phyloP scores from a whole-genome alignment of 1,140 invertebrate species.

The Drosophila seguyi region DNA sequence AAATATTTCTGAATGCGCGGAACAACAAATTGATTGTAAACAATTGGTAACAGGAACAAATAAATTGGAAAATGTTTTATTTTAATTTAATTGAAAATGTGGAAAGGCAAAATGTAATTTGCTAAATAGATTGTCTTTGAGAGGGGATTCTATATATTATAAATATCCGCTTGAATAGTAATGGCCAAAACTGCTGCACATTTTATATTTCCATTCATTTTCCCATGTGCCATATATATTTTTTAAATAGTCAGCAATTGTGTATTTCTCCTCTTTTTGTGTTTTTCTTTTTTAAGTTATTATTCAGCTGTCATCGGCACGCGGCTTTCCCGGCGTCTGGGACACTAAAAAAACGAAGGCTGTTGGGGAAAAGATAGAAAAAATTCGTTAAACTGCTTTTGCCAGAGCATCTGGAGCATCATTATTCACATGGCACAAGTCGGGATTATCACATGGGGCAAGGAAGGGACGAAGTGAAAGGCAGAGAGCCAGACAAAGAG shows the following conservation, averaged over 20 bases:
- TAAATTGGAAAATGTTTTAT: constrained; percentile 41
- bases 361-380: constrained; percentile 25
- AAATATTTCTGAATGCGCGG: constrained; percentile 21
- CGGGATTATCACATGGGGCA: constrained; percentile 63
- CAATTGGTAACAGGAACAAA: constrained; percentile 31
- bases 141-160: background rate
- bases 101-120: constrained; percentile 17
- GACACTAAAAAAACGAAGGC: constrained; percentile 62
- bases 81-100: constrained; percentile 38
- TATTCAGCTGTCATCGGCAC: constrained; percentile 71
- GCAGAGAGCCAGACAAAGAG: constrained; percentile 16
- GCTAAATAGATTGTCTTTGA: constrained; percentile 9
- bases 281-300: constrained; percentile 29
- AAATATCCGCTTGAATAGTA: constrained; percentile 6
- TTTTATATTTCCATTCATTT: constrained; percentile 4
- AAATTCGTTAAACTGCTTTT: constrained; percentile 46
- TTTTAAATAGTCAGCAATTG: constrained; percentile 15
- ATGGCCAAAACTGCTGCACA: background rate
- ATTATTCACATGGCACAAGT: constrained; percentile 73
- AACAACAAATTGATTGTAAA: constrained; percentile 26
- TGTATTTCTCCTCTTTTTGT: background rate
- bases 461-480: constrained; percentile 21
- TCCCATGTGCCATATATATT: constrained; percentile 3
- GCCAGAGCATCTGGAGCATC: constrained; percentile 62
- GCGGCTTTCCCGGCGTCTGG: constrained; percentile 29